A percentile compares a stretch with the other conserved stretches of the same genome.
phyloP scores from a whole-genome alignment of 2,888 invertebrate species.

The Diplazon laetatorius region DNA sequence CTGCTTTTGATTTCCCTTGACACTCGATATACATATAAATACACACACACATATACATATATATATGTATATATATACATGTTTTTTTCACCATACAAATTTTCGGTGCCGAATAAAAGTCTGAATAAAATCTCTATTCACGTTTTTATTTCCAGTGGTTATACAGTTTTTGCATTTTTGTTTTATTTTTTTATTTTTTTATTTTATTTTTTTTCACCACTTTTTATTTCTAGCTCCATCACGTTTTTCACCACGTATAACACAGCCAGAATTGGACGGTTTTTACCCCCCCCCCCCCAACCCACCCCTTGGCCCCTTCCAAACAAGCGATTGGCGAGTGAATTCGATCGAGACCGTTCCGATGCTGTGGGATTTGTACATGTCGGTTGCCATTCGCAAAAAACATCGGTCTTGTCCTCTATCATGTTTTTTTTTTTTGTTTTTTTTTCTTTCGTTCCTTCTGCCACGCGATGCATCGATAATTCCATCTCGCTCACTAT shows the following conservation, averaged over 20 bases:
- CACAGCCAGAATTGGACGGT: too few relatives aligned
- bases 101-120: constrained; percentile 1
- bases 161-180: constrained; percentile 39
- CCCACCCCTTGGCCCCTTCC: not conserved
- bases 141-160: constrained; percentile 40
- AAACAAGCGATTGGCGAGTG: constrained; percentile 48
- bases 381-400: constrained; percentile 28
- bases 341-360: constrained; percentile 28
- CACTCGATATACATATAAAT: too few relatives aligned
- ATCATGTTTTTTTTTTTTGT: too few relatives aligned
- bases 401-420: constrained; percentile 20
- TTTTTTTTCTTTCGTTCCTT: too few relatives aligned
- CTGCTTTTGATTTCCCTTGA: constrained; percentile 35
- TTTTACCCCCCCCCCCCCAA: too few relatives aligned
- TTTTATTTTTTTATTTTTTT: constrained; percentile 20
- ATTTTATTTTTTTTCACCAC: not conserved
- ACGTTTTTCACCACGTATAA: too few relatives aligned
- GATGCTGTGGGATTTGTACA: constrained; percentile 17
- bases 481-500: constrained; percentile 8
- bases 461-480: constrained; percentile 35
- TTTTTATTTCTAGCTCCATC: too few relatives aligned
- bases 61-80: too few relatives aligned
- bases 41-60: too few relatives aligned
- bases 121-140: constrained; percentile 32
- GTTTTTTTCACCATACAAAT: constrained; percentile 13